phyloP scores from a whole-genome alignment of 2,797 vertebrate genomes.

The Platalea minor region DNA sequence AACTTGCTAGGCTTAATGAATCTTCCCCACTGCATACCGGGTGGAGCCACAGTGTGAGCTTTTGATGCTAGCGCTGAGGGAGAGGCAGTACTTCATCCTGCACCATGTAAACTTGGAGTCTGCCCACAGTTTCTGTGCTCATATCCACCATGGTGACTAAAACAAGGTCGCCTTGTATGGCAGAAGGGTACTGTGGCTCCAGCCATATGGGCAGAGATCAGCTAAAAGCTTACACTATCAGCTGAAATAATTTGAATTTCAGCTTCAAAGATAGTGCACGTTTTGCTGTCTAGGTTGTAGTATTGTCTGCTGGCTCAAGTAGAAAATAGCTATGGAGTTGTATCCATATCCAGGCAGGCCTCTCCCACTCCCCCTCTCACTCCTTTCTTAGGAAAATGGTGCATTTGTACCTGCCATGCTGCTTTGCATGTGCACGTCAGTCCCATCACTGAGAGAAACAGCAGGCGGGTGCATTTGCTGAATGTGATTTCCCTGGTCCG shows the following conservation, averaged over 20 bases:
- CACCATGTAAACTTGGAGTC: neutral
- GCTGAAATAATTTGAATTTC: neutral
- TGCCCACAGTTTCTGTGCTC: neutral
- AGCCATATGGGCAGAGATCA: neutral
- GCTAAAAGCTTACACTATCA: neutral
- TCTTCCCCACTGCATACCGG: rapidly evolving
- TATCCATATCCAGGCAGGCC: neutral
- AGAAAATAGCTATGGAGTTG: neutral
- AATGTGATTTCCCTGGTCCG: neutral
- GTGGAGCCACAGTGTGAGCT: neutral
- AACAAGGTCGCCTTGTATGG: neutral
- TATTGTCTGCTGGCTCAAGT: neutral
- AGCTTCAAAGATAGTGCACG: neutral
- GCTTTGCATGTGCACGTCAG: neutral
- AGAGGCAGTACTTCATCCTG: neutral
- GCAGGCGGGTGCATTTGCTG: neutral
- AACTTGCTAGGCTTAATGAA: neutral
- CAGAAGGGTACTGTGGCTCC: neutral
- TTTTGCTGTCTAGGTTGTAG: neutral
- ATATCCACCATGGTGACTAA: neutral
- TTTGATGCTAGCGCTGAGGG: neutral
- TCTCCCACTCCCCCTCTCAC: neutral
- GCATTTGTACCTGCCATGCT: neutral
- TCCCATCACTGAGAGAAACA: neutral
- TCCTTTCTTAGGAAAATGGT: neutral